Base-by-base conservation (phyloP, 2,113 vertebrate species). In the Anser cygnoides region DNA sequence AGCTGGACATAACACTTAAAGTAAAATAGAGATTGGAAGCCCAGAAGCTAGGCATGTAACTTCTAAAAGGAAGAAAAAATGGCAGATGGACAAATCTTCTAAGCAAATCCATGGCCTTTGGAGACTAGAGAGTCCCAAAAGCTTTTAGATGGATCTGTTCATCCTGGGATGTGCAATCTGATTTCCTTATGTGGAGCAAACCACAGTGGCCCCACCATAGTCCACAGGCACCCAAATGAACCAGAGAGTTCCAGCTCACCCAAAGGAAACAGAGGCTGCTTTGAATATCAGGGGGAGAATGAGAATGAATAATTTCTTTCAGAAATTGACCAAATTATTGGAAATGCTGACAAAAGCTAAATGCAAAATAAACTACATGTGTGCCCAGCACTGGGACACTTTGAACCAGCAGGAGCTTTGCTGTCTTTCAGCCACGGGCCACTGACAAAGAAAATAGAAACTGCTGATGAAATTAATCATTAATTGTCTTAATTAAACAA, bases 401-500 rank as follows among this genome's bases (percentile, higher is more conserved):
- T 43, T 85, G 44, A 89, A 72, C 25, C 46, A 88, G 88, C 68
- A 62, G 63, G 9, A 74, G 15, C 55, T 91, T 89, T 94, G 18
- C 67, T 91, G 84, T 82, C 84, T 84, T 95, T 95, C 90, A 95
- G 82, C 75, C 46, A 77, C 68, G 67, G 72, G 72, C 29, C 55
- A 88, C 25, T 0, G 0, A 63, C 72, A 88, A 88, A 91, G 76
- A 85, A 81, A 95, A 66, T 4, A 95, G 72, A 96, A 95, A 94
- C 52, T 78, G 75, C 59, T 86, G 85, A 90, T 78, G 13, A 91
- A 94, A 93, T 77, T 77, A 92, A 93, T 92, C 82, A 85, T 88
- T 91, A 95, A 79, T 92, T 93, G 46, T 70, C 92, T 84, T 93
- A 90, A 93, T 93, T 94, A 90, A 96, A 84, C 46, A 93, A 75